These are phyloP conservation scores for Aricia artaxerxes DNA, from an alignment of 2,888 invertebrate species.

Conservation along the genomic window DNA sequence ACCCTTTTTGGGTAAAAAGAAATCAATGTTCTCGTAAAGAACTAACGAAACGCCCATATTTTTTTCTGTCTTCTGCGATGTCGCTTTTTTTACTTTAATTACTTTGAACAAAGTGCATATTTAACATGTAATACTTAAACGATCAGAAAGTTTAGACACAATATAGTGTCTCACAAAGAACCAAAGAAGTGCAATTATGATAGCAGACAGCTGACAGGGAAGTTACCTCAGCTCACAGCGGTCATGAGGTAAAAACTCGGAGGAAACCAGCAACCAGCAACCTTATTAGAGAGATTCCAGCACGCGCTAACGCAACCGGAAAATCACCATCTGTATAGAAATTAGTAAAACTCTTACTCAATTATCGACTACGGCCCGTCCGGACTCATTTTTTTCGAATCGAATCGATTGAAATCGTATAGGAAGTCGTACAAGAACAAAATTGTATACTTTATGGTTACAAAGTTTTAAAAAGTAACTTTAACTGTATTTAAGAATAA, in stretches of 20 bases:
- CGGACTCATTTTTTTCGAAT: neutral
- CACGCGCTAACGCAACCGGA: slow-evolving; percentile 38
- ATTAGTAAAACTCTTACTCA: slow-evolving; percentile 26
- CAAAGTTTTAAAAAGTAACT: too few species aligned
- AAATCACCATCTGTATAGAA: slow-evolving; percentile 33
- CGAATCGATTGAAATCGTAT: neutral
- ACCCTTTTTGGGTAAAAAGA: too few species aligned
- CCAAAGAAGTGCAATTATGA: slow-evolving; percentile 20
- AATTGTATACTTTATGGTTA: too few species aligned
- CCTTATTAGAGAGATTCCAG: slow-evolving; percentile 39
- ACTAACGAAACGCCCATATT: too few species aligned
- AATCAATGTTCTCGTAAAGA: too few species aligned
- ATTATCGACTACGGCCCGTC: neutral
- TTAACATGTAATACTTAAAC: too few species aligned
- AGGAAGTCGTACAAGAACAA: neutral
- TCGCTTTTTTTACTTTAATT: too few species aligned
- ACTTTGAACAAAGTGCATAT: too few species aligned
- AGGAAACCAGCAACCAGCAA: slow-evolving; percentile 37
- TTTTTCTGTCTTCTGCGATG: too few species aligned
- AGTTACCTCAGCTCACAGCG: slow-evolving; percentile 33
- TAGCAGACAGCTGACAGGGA: slow-evolving; percentile 31
- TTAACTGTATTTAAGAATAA: too few species aligned
- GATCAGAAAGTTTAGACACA: too few species aligned
- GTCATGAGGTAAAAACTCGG: slow-evolving; percentile 33
- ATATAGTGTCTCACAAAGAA: neutral